Percentiles rank a stretch among this genome's conserved stretches.
These are phyloP conservation scores for Stramonita haemastoma DNA, from an alignment of 2,888 invertebrate genomes.

Conservation along the genomic window DNA sequence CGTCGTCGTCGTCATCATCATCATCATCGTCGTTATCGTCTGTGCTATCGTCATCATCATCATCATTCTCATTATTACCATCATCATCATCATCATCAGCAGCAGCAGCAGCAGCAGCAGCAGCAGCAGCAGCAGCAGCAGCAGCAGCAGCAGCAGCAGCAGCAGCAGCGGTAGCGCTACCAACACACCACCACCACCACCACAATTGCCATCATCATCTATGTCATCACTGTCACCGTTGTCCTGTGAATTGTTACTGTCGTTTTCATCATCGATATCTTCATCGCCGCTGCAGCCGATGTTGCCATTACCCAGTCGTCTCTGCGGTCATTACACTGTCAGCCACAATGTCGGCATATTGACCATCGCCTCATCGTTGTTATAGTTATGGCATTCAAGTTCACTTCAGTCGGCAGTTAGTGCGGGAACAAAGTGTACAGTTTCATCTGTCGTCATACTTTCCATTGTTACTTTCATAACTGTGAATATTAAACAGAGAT, in stretches of 20 bases:
- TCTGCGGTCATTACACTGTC: neutral
- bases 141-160: neutral
- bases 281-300: neutral
- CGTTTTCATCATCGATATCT: neutral
- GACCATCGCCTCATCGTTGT: neutral
- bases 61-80: neutral
- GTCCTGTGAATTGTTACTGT: neutral
- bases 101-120: neutral
- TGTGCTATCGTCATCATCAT: neutral
- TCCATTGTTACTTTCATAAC: too few species aligned
- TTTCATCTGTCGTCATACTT: too few species aligned
- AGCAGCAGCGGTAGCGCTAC: neutral
- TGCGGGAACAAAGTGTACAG: neutral
- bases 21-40: neutral
- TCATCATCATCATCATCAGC: neutral
- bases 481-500: too few species aligned
- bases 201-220: neutral
- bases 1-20: neutral
- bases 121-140: neutral
- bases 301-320: neutral
- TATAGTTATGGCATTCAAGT: neutral
- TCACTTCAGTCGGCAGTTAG: neutral
- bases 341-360: neutral
- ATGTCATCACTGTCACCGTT: neutral
- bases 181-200: neutral